Percentiles rank a stretch among this genome's conserved stretches.
These are phyloP conservation scores for Chionodraco myersi DNA, from an alignment of 2,113 vertebrate genomes.

Conservation along the genomic window DNA sequence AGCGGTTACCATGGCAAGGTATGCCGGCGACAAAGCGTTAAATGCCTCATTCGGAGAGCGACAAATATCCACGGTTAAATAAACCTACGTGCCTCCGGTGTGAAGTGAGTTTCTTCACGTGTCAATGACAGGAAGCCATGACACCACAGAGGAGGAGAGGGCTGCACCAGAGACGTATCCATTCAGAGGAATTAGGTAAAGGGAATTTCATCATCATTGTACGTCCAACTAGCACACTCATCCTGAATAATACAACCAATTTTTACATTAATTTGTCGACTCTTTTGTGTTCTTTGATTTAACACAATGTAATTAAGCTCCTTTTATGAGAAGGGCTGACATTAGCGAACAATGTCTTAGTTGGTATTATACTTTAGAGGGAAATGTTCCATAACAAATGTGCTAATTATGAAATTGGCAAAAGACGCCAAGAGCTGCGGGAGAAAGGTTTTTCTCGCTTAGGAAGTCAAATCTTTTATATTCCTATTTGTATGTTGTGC, in stretches of 20 bases:
- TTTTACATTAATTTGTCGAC: background rate
- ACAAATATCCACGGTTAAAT: conserved; percentile 29
- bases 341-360: background rate
- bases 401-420: background rate
- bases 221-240: background rate
- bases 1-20: conserved; percentile 58
- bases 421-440: background rate
- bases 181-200: too few species aligned
- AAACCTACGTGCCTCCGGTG: background rate
- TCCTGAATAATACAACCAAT: background rate
- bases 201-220: too few species aligned
- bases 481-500: too few species aligned
- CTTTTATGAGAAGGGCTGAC: background rate
- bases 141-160: background rate
- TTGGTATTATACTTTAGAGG: background rate
- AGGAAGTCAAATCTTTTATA: too few species aligned
- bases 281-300: too few species aligned
- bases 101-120: background rate
- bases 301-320: too few species aligned
- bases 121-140: background rate
- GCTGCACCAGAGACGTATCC: background rate
- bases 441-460: background rate
- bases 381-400: background rate
- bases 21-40: conserved; percentile 21
- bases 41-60: conserved; percentile 38